Evolutionary conservation across 1,140 invertebrate species (phyloP).

Genomic region (Dysdera silvatica): DNA sequence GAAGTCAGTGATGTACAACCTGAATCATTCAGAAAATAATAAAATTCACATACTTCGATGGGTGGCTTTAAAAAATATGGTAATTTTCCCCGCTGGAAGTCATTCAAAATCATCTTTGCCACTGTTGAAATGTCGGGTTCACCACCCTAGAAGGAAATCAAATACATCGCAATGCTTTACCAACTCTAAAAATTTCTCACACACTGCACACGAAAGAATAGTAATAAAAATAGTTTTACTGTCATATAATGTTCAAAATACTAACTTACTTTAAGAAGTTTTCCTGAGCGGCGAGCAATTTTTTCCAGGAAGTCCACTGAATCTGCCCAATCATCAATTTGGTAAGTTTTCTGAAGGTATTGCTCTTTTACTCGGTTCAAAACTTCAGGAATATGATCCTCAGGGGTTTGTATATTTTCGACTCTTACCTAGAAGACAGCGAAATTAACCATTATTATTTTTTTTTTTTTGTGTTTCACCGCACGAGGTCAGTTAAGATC

Average conservation of each 20-base stretch:
- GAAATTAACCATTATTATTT: too few relatives aligned
- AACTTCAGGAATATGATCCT: constrained; percentile 84
- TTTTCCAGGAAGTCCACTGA: constrained; percentile 87
- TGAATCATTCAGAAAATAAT: too few relatives aligned
- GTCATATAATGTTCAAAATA: background rate
- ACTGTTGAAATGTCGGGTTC: constrained; percentile 84
- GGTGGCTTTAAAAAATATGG: constrained; percentile 87
- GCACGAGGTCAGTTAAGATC: too few relatives aligned
- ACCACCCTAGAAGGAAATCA: constrained; percentile 55
- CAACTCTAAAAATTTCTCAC: background rate
- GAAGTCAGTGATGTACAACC: too few relatives aligned
- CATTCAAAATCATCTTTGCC: constrained; percentile 93
- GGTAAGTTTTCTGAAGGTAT: constrained; percentile 87
- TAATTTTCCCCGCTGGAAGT: constrained; percentile 95
- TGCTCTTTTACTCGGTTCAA: constrained; percentile 80
- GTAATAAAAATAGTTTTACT: background rate
- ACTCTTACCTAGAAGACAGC: constrained; percentile 62
- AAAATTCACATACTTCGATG: too few relatives aligned
- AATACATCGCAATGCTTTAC: background rate
- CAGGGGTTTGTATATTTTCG: constrained; percentile 86
- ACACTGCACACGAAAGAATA: background rate
- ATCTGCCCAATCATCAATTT: constrained; percentile 58
- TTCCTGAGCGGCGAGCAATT: constrained; percentile 73
- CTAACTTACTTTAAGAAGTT: constrained; percentile 64
- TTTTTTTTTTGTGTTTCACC: too few relatives aligned